These are phyloP conservation scores for Acronicta alni DNA, from an alignment of 2,888 invertebrate genomes.

Conservation along the genomic window DNA sequence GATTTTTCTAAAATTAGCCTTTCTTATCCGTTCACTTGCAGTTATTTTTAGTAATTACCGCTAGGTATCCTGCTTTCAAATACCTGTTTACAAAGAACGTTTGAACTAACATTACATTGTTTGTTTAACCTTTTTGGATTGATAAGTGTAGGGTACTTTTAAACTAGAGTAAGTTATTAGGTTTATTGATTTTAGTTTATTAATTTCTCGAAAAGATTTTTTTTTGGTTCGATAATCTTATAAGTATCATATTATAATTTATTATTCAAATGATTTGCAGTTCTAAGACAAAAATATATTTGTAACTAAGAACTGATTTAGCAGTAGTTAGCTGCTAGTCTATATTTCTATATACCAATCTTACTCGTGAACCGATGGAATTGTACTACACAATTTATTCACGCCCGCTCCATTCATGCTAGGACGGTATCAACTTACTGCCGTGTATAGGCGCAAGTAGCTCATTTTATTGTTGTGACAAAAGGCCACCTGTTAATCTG, in stretches of 20 bases:
- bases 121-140: no score
- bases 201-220: no score
- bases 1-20: conserved; percentile 43
- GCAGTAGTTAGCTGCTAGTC: neutral
- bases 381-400: conserved; percentile 37
- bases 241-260: no score
- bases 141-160: no score
- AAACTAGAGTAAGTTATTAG: no score
- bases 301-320: conserved; percentile 1
- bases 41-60: conserved; percentile 33
- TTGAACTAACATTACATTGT: no score
- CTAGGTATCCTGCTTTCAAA: conserved; percentile 52
- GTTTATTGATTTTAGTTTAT: no score
- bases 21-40: conserved; percentile 53
- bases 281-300: no score
- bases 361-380: conserved; percentile 20
- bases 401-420: conserved; percentile 40
- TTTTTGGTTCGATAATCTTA: no score
- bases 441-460: conserved; percentile 24
- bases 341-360: conserved; percentile 24
- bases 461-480: conserved; percentile 37
- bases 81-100: conserved; percentile 5
- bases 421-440: conserved; percentile 41
- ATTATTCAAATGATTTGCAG: no score
- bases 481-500: conserved; percentile 34